Conservation (phyloP, 1,140 invertebrate genomes). For the Caenorhabditis inopinata region DNA sequence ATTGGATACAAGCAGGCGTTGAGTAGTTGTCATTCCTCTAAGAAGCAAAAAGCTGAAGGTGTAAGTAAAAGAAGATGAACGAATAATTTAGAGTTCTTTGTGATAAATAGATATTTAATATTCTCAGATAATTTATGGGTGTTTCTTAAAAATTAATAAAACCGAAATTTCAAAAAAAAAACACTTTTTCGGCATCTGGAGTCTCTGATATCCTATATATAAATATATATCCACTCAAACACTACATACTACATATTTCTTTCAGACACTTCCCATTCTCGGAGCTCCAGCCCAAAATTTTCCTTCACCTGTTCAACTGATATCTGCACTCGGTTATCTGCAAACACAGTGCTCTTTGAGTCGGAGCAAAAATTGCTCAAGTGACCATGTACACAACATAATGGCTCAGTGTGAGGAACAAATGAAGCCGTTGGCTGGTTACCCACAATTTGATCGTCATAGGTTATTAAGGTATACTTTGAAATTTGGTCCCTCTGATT, state of each 20-base stretch:
- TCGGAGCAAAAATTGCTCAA: constrained; percentile 38
- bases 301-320: neutral
- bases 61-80: neutral
- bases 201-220: too few relatives aligned
- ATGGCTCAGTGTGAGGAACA: constrained; percentile 40
- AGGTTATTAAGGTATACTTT: constrained; percentile 34
- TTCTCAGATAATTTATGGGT: too few relatives aligned
- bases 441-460: constrained; percentile 37
- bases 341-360: constrained; percentile 39
- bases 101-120: too few relatives aligned
- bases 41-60: constrained; percentile 36
- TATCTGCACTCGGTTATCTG: constrained; percentile 31
- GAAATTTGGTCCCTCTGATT: neutral
- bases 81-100: too few relatives aligned
- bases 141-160: too few relatives aligned
- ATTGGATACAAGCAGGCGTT: constrained; percentile 24
- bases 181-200: too few relatives aligned
- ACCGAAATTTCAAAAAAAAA: too few relatives aligned
- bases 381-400: constrained; percentile 42
- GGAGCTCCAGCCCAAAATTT: neutral
- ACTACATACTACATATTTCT: too few relatives aligned
- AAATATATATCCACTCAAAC: too few relatives aligned
- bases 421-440: constrained; percentile 30
- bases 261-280: constrained; percentile 16
- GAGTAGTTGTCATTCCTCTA: neutral